Percentiles rank a stretch among this genome's conserved stretches.
These are phyloP conservation scores for Callyntrura guangdongensis DNA, from an alignment of 2,888 invertebrate genomes.

Conservation along the genomic window DNA sequence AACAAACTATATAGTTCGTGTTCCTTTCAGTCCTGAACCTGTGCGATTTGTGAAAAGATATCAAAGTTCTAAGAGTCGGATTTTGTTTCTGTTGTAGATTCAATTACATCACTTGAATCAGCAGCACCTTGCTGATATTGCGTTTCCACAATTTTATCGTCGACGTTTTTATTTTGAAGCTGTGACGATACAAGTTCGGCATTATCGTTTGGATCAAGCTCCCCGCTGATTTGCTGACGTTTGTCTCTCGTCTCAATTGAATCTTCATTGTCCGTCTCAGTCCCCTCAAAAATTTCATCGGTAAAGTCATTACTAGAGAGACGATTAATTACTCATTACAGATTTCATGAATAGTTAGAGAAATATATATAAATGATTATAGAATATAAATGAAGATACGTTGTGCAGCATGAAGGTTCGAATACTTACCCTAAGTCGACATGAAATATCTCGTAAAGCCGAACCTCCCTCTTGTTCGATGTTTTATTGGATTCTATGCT, in stretches of 20 bases:
- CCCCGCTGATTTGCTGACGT: neutral
- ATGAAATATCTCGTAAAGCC: conserved; percentile 71
- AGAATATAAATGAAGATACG: too few relatives aligned
- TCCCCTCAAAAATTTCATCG: neutral
- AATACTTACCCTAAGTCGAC: conserved; percentile 54
- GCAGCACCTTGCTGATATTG: neutral
- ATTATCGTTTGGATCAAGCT: conserved; percentile 16
- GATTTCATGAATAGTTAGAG: too few relatives aligned
- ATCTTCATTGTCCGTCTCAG: neutral
- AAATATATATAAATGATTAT: too few relatives aligned
- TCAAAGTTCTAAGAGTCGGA: too few relatives aligned
- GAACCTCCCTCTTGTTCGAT: neutral
- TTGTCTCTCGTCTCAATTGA: neutral
- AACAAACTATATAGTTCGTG: too few relatives aligned
- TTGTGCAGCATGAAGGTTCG: neutral
- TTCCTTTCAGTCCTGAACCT: too few relatives aligned
- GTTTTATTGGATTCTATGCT: neutral
- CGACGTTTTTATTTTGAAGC: neutral
- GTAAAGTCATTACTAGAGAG: conserved; percentile 16
- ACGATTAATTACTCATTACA: neutral
- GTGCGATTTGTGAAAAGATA: too few relatives aligned
- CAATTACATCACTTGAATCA: neutral
- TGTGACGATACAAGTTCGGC: conserved; percentile 14
- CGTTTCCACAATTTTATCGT: neutral
- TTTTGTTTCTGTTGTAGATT: too few relatives aligned